Percentiles rank a stretch among this genome's conserved stretches.
Conservation (phyloP, 1,140 invertebrate genomes). For the Drosophila arawakana region DNA sequence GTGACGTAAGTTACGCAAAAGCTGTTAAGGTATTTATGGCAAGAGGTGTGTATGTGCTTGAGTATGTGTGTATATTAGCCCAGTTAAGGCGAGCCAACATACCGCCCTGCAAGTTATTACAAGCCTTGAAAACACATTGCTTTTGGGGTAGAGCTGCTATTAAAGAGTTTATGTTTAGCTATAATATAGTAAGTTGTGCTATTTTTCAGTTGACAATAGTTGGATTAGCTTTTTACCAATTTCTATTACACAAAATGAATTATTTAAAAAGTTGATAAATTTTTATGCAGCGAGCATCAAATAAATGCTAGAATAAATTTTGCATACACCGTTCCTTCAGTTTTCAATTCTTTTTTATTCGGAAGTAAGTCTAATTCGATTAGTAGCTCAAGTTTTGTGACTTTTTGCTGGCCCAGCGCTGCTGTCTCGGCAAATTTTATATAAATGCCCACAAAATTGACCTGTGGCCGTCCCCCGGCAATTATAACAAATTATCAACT, state of each 20-base stretch:
- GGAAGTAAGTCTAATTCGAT: constrained; percentile 27
- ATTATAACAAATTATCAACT: constrained; percentile 83
- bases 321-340: neutral
- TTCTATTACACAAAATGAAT: neutral
- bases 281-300: no score
- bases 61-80: neutral
- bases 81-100: constrained; percentile 32
- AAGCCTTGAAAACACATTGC: constrained; percentile 11
- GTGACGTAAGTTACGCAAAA: constrained; percentile 78
- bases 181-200: constrained; percentile 6
- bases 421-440: constrained; percentile 72
- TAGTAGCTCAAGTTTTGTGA: constrained; percentile 33
- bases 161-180: constrained; percentile 29
- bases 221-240: constrained; percentile 16
- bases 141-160: constrained; percentile 3
- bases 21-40: constrained; percentile 80
- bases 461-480: constrained; percentile 76
- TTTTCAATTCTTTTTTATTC: constrained; percentile 12
- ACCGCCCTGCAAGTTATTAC: constrained; percentile 32
- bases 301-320: neutral
- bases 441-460: constrained; percentile 82
- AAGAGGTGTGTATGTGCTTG: neutral
- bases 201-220: constrained; percentile 38
- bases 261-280: no score
- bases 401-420: constrained; percentile 33